Percentiles rank a stretch among this genome's conserved stretches.
phyloP scores from a whole-genome alignment of 2,797 vertebrate genomes.

The Moxostoma hubbsi region DNA sequence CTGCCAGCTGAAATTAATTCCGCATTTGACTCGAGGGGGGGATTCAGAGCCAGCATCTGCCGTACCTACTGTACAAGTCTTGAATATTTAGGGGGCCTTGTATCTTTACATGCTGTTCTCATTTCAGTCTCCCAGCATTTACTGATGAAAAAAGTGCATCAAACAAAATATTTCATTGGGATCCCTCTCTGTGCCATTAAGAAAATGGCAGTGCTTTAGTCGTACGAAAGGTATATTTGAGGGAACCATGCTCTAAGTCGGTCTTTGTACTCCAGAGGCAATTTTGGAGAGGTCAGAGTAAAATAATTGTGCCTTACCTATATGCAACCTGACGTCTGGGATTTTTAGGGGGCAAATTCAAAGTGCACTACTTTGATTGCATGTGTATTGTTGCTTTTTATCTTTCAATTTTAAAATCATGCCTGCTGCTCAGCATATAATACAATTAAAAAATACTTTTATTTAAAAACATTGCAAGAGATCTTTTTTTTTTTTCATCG shows the following conservation, averaged over 20 bases:
- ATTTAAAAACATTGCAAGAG: background rate
- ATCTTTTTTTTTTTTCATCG: too few relatives aligned
- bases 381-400: too few relatives aligned
- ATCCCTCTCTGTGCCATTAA: constrained; percentile 29
- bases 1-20: constrained; percentile 84
- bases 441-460: background rate
- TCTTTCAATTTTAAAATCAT: too few relatives aligned
- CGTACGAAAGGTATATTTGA: constrained; percentile 41
- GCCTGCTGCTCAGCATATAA: background rate
- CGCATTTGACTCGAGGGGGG: constrained; percentile 78
- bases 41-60: constrained; percentile 71
- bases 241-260: constrained; percentile 4
- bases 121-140: constrained; percentile 55
- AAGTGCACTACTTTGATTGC: background rate
- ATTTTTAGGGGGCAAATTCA: constrained; percentile 17
- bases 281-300: constrained; percentile 31
- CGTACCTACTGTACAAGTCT: constrained; percentile 62
- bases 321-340: constrained; percentile 18
- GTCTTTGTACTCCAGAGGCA: constrained; percentile 37
- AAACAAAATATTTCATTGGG: constrained; percentile 55
- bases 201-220: constrained; percentile 14
- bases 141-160: constrained; percentile 62
- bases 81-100: constrained; percentile 75
- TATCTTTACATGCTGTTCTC: constrained; percentile 67
- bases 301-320: constrained; percentile 37